Percentiles rank a stretch among this genome's conserved stretches.
Evolutionary conservation across 2,888 invertebrate species (phyloP).

Genomic region (Argyresthia albistria): DNA sequence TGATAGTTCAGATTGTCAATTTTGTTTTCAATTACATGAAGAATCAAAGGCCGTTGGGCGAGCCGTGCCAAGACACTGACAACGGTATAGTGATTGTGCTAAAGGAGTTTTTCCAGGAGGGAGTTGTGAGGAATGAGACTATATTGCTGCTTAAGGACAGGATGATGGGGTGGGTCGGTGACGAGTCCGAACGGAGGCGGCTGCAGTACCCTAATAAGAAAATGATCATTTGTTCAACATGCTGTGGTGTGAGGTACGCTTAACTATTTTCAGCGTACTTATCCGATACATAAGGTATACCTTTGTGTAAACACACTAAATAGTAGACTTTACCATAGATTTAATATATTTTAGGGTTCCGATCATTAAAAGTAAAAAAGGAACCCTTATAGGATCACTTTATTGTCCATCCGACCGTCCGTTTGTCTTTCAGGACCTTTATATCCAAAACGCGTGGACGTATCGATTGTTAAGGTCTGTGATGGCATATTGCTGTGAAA

Average conservation of each 20-base stretch:
- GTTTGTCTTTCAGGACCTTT: no score
- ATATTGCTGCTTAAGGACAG: conserved; percentile 41
- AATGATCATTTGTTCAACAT: conserved; percentile 36
- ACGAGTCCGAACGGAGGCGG: conserved; percentile 32
- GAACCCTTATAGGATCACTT: no score
- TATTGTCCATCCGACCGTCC: no score
- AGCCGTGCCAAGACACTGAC: conserved; percentile 32
- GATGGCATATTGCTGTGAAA: no score
- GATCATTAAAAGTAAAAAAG: no score
- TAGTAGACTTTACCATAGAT: no score
- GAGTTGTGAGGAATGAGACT: conserved; percentile 41
- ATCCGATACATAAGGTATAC: no score
- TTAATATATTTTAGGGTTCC: no score
- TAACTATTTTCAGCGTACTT: neutral
- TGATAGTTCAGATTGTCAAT: conserved; percentile 49
- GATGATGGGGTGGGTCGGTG: conserved; percentile 34
- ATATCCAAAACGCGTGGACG: no score
- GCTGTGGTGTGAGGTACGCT: conserved; percentile 12
- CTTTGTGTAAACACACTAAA: no score
- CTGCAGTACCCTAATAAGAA: conserved; percentile 32
- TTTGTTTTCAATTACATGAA: conserved; percentile 59
- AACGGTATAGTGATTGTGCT: conserved; percentile 45
- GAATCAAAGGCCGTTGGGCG: conserved; percentile 45
- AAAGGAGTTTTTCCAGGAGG: conserved; percentile 59
- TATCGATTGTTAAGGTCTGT: no score